Evolutionary conservation across 1,140 invertebrate species (phyloP).

Genomic region (Diorhabda sublineata): DNA sequence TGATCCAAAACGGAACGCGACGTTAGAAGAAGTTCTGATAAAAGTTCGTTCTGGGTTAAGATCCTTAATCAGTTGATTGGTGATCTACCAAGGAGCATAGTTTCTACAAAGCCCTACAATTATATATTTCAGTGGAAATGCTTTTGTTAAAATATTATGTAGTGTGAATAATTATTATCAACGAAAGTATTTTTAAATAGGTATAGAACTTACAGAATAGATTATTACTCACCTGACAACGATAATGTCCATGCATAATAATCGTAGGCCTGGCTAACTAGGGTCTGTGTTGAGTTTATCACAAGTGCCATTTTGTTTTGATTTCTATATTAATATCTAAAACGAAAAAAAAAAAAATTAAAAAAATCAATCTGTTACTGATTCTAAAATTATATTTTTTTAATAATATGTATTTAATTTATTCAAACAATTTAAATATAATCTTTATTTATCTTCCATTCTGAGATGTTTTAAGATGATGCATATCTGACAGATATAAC

Average conservation of each 20-base stretch:
- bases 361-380: too few species aligned
- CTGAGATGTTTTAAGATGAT: too few species aligned
- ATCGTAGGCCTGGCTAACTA: constrained; percentile 59
- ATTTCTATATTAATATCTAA: background rate
- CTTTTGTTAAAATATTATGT: background rate
- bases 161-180: background rate
- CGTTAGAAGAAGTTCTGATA: too few species aligned
- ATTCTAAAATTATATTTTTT: too few species aligned
- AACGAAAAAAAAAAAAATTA: too few species aligned
- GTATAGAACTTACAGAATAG: background rate
- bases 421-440: too few species aligned
- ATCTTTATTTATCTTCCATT: too few species aligned
- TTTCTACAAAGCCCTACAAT: background rate
- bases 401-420: too few species aligned
- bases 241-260: constrained; percentile 70
- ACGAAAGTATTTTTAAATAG: background rate
- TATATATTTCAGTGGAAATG: background rate
- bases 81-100: background rate
- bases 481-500: too few species aligned
- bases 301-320: constrained; percentile 49
- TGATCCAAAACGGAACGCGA: too few species aligned
- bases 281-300: constrained; percentile 59
- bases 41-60: too few species aligned
- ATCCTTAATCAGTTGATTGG: too few species aligned
- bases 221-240: constrained; percentile 56